These are phyloP conservation scores for Datnioides undecimradiatus DNA, from an alignment of 2,113 vertebrate species.

Conservation along the genomic window DNA sequence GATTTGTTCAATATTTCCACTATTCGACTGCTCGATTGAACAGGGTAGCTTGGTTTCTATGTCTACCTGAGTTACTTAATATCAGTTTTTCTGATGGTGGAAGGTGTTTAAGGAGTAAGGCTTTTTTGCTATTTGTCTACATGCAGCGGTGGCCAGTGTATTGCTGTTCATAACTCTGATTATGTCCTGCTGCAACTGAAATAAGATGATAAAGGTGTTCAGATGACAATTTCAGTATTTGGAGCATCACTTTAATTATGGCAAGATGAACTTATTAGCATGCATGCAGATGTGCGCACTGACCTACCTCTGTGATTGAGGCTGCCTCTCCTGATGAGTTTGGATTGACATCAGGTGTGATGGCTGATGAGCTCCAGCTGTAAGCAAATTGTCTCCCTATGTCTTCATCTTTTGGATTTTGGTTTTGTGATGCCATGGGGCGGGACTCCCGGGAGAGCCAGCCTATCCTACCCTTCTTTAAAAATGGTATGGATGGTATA, in stretches of 20 bases:
- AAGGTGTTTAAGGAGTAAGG: too few species aligned
- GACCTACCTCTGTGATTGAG: constrained; percentile 30
- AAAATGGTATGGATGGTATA: too few species aligned
- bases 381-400: constrained; percentile 5
- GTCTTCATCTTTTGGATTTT: background rate
- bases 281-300: constrained; percentile 34
- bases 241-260: background rate
- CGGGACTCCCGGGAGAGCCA: too few species aligned
- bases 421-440: background rate
- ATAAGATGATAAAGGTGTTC: background rate
- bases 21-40: too few species aligned
- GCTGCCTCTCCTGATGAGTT: constrained; percentile 16
- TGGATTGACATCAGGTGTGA: constrained; percentile 39
- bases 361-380: constrained; percentile 45
- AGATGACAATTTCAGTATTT: background rate
- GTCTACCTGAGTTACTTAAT: background rate
- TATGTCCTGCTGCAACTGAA: background rate
- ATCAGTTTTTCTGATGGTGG: background rate
- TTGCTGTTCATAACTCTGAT: background rate
- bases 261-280: constrained; percentile 1
- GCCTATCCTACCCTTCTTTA: too few species aligned
- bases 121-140: background rate
- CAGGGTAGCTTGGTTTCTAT: background rate
- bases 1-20: too few species aligned
- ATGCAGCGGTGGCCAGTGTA: background rate